phyloP scores from a whole-genome alignment of 2,113 vertebrate species.

The Castor canadensis region DNA sequence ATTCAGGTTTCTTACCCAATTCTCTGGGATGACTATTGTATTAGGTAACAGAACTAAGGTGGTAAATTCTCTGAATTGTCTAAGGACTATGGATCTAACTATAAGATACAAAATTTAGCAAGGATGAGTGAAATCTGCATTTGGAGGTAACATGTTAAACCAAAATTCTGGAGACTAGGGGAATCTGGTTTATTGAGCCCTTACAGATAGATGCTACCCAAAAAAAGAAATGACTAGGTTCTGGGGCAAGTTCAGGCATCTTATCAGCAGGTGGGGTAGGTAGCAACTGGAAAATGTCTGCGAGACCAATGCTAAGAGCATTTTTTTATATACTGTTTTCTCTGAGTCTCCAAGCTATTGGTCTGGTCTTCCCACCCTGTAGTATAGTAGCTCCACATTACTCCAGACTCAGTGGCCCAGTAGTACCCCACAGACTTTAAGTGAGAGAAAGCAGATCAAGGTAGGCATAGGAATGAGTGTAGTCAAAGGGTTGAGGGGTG shows the following conservation, averaged over 20 bases:
- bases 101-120: not conserved
- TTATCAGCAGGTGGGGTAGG: not conserved
- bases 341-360: too few species aligned
- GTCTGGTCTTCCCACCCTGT: not conserved
- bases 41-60: constrained; percentile 13
- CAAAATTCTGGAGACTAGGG: not conserved
- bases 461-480: not conserved
- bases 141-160: not conserved
- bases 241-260: not conserved
- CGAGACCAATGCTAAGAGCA: not conserved
- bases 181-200: not conserved
- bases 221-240: not conserved
- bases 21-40: not conserved
- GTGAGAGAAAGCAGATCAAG: not conserved
- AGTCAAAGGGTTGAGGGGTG: not conserved
- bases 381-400: not conserved
- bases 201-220: not conserved
- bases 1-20: not conserved
- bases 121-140: constrained; percentile 7
- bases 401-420: not conserved
- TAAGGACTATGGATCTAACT: constrained; percentile 22
- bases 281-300: not conserved
- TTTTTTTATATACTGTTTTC: not conserved
- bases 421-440: not conserved
- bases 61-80: not conserved